A percentile compares a stretch with the other conserved stretches of the same genome.
These are phyloP conservation scores for human DNA, from an alignment of 2,113 vertebrate species.

Conservation along the genomic window GRCh38 chr11:22925501-22926000, in stretches of 20 bases:
- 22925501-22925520: neutral
- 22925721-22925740: neutral
- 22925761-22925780: neutral
- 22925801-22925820: neutral
- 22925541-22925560: neutral
- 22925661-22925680: neutral
- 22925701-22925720: neutral
- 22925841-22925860: neutral
- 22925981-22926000: rapidly evolving
- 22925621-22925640: neutral
- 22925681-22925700: neutral
- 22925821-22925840: neutral
- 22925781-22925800: neutral
- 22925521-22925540: neutral
- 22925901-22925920: neutral
- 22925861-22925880: neutral
- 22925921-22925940: neutral
- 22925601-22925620: neutral
- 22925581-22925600: neutral
- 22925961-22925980: neutral
- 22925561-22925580: neutral
- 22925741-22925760: neutral
- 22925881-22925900: neutral
- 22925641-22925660: neutral
- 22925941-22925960: neutral